Percentiles rank a stretch among this genome's conserved stretches.
These are phyloP conservation scores for Drosophila nigricruria DNA, from an alignment of 2,888 invertebrate species.

Conservation along the genomic window DNA sequence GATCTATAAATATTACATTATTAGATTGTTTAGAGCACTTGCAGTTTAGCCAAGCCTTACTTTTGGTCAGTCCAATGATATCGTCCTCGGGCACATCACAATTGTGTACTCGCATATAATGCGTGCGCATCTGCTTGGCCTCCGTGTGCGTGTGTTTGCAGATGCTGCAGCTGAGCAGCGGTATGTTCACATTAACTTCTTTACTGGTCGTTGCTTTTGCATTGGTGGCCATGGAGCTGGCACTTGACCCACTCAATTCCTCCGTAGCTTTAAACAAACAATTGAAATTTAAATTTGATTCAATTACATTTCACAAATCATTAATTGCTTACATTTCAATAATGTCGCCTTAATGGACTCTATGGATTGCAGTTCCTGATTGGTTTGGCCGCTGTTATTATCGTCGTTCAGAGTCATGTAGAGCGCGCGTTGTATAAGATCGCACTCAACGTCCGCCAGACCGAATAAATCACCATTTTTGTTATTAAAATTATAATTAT, in stretches of 20 bases:
- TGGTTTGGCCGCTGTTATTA: conserved; percentile 17
- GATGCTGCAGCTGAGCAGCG: conserved; percentile 62
- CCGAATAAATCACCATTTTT: conserved; percentile 56
- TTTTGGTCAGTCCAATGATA: conserved; percentile 70
- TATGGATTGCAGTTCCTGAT: conserved; percentile 38
- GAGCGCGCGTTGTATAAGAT: conserved; percentile 73
- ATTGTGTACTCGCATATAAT: conserved; percentile 60
- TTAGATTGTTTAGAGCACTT: neutral
- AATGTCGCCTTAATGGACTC: conserved; percentile 52
- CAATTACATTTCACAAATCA: neutral
- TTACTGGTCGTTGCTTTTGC: conserved; percentile 25
- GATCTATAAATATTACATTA: conserved; percentile 43
- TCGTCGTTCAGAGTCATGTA: conserved; percentile 69
- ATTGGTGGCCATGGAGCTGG: neutral
- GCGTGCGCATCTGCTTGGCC: conserved; percentile 62
- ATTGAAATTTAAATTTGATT: neutral
- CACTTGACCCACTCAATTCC: conserved; percentile 11
- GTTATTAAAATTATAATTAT: conserved; percentile 68
- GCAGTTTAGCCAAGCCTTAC: conserved; percentile 27
- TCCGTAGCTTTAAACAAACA: conserved; percentile 32
- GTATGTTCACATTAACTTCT: conserved; percentile 47
- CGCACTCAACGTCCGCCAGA: conserved; percentile 55
- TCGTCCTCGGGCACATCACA: conserved; percentile 67
- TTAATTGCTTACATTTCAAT: conserved; percentile 39
- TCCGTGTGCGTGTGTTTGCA: conserved; percentile 60